Conservation (phyloP, 2,888 invertebrate genomes). For the Phania funesta region DNA sequence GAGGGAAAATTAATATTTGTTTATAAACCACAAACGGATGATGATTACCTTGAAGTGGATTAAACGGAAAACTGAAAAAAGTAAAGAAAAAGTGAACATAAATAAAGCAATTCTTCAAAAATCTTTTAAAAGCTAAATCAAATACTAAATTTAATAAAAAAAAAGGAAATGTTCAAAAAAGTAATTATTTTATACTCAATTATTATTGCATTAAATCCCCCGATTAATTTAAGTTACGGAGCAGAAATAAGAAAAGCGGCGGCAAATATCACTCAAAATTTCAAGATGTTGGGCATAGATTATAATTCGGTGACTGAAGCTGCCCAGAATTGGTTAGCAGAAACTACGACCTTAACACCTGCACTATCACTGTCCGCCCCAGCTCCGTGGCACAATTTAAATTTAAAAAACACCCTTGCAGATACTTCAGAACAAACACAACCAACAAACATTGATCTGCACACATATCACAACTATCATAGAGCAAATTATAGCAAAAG, state of each 20-base stretch:
- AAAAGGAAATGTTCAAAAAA: constrained; percentile 32
- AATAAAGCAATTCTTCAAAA: background rate
- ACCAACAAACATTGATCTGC: background rate
- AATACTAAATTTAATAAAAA: background rate
- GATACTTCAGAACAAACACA: background rate
- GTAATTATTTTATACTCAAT: background rate
- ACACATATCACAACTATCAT: background rate
- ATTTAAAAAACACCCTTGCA: background rate
- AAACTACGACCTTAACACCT: background rate
- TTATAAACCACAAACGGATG: constrained; percentile 44
- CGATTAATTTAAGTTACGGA: background rate
- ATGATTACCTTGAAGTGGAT: constrained; percentile 35
- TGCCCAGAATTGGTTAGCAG: constrained; percentile 13
- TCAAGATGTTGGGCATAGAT: background rate
- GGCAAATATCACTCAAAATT: background rate
- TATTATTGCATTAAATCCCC: background rate
- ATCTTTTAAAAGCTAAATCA: background rate
- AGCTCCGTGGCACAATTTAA: background rate
- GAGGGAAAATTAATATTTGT: constrained; percentile 51
- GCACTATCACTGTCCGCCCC: background rate
- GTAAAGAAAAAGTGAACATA: constrained; percentile 22
- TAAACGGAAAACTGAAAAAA: constrained; percentile 23
- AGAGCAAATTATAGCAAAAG: constrained; percentile 28
- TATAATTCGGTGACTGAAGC: background rate
- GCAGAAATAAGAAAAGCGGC: background rate